Evolutionary conservation across 2,113 vertebrate genomes (phyloP).

Genomic region (Urocitellus parryii): DNA sequence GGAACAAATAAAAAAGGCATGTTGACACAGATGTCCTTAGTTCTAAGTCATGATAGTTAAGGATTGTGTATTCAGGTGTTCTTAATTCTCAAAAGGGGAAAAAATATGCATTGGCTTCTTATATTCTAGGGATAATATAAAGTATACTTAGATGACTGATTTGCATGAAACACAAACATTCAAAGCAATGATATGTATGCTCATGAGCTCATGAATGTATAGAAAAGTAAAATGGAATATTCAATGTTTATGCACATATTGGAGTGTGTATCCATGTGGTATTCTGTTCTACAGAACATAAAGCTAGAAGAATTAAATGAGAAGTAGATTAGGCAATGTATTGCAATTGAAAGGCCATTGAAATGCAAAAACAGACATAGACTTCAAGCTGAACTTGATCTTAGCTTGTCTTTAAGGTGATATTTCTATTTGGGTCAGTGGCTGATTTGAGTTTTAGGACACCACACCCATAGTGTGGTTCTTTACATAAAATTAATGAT

Average conservation of each 20-base stretch:
- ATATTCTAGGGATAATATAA: background rate
- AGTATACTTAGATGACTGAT: background rate
- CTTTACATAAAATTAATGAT: background rate
- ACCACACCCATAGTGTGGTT: background rate
- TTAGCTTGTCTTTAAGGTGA: background rate
- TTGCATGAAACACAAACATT: background rate
- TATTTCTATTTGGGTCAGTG: background rate
- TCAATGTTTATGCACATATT: background rate
- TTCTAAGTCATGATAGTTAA: background rate
- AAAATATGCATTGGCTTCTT: background rate
- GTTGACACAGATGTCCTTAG: background rate
- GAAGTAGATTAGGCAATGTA: background rate
- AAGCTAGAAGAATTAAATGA: background rate
- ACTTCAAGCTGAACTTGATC: background rate
- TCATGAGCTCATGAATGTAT: too few relatives aligned
- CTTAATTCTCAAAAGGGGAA: background rate
- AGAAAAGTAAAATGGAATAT: background rate
- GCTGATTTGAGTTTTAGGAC: background rate
- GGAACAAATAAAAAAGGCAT: slow-evolving; percentile 43
- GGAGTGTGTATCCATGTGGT: background rate
- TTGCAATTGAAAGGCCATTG: background rate
- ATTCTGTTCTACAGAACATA: background rate
- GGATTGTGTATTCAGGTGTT: background rate
- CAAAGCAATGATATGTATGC: background rate
- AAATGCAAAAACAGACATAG: background rate